Conservation (phyloP, 1,140 invertebrate genomes). For the Diorhabda sublineata region DNA sequence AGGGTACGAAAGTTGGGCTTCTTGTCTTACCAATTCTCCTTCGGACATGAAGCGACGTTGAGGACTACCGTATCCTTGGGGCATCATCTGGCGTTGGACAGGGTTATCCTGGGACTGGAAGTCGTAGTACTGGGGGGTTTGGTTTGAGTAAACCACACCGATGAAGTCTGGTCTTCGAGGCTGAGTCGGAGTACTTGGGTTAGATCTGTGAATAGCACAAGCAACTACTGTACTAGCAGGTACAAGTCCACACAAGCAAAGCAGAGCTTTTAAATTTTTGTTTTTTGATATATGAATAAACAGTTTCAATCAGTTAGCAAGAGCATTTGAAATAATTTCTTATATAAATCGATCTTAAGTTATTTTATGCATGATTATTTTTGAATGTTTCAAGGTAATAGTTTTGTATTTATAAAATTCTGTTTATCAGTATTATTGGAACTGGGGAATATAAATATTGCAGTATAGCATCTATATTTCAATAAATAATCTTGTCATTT, state of each 20-base stretch:
- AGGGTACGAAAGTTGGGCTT: conserved; percentile 52
- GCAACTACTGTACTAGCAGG: conserved; percentile 34
- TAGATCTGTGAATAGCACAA: conserved; percentile 63
- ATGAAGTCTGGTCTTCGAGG: conserved; percentile 80
- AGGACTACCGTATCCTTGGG: conserved; percentile 58
- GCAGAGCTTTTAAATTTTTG: neutral
- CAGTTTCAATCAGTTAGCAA: no score
- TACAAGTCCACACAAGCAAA: conserved; percentile 17
- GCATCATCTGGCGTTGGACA: conserved; percentile 42
- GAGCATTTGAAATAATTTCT: no score
- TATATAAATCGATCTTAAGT: no score
- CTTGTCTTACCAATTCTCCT: conserved; percentile 74
- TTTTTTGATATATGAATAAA: no score
- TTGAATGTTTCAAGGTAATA: no score
- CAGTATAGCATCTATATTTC: no score
- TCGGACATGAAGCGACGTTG: conserved; percentile 82
- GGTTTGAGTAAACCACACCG: conserved; percentile 56
- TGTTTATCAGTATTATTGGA: no score
- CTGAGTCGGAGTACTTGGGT: conserved; percentile 84
- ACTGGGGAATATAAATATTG: no score
- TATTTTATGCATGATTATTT: no score
- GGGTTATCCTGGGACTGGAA: conserved; percentile 43
- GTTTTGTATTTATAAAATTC: no score
- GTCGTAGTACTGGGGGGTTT: conserved; percentile 43
- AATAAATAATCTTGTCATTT: no score